Conservation (phyloP, 2,888 invertebrate genomes). For the Branchellion lobata region DNA sequence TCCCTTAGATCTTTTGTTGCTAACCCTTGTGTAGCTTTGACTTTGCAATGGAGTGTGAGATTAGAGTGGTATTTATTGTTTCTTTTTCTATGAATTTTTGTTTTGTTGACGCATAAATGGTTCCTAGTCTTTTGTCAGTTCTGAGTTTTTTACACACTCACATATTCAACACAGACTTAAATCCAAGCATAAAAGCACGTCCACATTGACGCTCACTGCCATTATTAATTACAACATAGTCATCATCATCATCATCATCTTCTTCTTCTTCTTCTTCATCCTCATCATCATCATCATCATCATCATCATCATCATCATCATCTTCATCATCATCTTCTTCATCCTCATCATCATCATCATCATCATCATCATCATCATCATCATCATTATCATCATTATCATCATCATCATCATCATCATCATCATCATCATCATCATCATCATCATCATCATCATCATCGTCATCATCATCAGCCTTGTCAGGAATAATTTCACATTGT, state of each 20-base stretch:
- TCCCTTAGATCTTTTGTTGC: no score
- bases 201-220: background rate
- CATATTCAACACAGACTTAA: no score
- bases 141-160: no score
- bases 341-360: slow-evolving; percentile 28
- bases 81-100: no score
- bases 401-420: slow-evolving; percentile 18
- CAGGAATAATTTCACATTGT: background rate
- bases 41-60: no score
- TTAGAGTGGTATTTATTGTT: no score
- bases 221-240: background rate
- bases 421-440: slow-evolving; percentile 5
- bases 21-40: no score
- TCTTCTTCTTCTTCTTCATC: slow-evolving; percentile 26
- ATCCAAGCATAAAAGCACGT: no score
- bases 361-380: slow-evolving; percentile 24
- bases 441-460: background rate
- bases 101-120: no score
- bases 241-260: background rate
- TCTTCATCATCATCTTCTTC: slow-evolving; percentile 7
- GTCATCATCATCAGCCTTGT: slow-evolving; percentile 2
- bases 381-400: slow-evolving; percentile 4
- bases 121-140: no score
- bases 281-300: slow-evolving; percentile 30
- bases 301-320: background rate